Conservation (phyloP, 2,888 invertebrate genomes). For the Nephrotoma appendiculata region DNA sequence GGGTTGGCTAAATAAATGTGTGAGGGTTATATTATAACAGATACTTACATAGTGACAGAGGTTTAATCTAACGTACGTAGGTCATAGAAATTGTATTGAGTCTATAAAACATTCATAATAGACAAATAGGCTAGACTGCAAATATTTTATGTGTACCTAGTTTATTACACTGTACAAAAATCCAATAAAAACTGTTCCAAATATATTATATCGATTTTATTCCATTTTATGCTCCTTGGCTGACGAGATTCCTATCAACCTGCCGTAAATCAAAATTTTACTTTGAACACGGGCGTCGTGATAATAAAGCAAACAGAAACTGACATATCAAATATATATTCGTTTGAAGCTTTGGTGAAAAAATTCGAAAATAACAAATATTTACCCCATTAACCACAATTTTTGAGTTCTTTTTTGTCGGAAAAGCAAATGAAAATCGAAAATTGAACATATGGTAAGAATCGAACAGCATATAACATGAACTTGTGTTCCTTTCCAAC, state of each 20-base stretch:
- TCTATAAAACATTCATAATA: neutral
- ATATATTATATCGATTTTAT: neutral
- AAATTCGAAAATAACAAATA: neutral
- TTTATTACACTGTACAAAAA: neutral
- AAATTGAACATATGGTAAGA: neutral
- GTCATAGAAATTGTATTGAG: no score
- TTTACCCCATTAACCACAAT: neutral
- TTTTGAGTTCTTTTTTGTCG: neutral
- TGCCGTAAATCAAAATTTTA: neutral
- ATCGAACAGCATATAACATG: neutral
- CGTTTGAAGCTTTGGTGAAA: neutral
- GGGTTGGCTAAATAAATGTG: no score
- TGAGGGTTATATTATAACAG: no score
- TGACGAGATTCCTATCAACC: neutral
- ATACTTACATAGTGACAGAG: no score
- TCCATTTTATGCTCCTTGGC: neutral
- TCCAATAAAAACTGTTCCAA: neutral
- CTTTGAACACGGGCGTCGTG: neutral
- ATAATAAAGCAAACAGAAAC: neutral
- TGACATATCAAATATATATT: neutral
- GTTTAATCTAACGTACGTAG: no score
- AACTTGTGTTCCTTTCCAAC: neutral
- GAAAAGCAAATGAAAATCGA: neutral
- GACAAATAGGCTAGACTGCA: neutral
- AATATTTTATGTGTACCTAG: neutral